Conservation (phyloP, 2,888 invertebrate genomes). For the Homarus gammarus region DNA sequence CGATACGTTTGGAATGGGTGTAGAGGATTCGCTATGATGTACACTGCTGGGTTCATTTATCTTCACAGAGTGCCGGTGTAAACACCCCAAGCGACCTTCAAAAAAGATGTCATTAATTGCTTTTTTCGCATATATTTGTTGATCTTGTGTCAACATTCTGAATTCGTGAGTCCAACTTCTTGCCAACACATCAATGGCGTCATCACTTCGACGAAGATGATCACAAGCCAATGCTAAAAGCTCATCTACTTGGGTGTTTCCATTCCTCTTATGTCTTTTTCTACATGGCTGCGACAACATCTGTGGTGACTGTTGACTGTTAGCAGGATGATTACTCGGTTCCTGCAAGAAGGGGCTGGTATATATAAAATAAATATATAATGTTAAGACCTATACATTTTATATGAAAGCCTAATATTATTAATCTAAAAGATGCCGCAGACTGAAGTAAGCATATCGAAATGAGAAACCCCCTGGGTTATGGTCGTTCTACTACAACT, state of each 20-base stretch:
- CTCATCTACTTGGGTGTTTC: constrained; percentile 2
- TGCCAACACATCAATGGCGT: constrained; percentile 37
- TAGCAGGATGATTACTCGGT: neutral
- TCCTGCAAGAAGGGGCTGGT: constrained; percentile 21
- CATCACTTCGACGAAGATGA: constrained; percentile 32
- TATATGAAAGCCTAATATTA: neutral
- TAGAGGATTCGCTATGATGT: constrained; percentile 6
- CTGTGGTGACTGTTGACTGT: neutral
- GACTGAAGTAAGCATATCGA: constrained; percentile 1
- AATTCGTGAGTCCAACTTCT: constrained; percentile 46
- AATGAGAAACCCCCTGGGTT: neutral
- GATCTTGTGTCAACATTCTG: constrained; percentile 27
- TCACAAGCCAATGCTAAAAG: constrained; percentile 12
- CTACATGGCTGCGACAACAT: constrained; percentile 12
- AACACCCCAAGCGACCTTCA: constrained; percentile 40
- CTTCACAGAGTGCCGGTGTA: constrained; percentile 28
- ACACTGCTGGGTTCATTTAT: constrained; percentile 29
- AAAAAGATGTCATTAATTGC: constrained; percentile 56
- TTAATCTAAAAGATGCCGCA: constrained; percentile 8
- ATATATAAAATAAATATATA: neutral
- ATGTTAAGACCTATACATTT: neutral
- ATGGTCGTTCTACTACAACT: constrained; percentile 18
- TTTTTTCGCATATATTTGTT: constrained; percentile 52
- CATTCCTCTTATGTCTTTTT: constrained; percentile 2
- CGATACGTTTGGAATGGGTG: constrained; percentile 20